Conservation (phyloP, 2,113 vertebrate species). For the Ascaphus truei region DNA sequence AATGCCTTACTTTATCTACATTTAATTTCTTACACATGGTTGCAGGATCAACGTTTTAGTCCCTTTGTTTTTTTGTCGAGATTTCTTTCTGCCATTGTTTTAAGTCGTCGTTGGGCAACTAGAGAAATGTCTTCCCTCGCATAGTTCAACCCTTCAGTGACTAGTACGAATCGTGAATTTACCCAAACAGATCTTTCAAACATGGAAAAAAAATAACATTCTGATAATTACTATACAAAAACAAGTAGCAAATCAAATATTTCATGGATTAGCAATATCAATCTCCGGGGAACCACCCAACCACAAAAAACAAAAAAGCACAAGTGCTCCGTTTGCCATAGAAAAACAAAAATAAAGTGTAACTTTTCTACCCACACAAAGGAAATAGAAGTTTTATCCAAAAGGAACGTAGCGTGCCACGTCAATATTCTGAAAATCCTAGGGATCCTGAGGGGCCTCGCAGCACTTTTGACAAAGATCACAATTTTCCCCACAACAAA, state of each 20-base stretch:
- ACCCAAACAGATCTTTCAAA: not conserved
- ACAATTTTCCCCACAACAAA: slow-evolving; percentile 17
- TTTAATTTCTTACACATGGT: not conserved
- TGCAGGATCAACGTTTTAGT: not conserved
- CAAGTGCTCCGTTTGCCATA: not conserved
- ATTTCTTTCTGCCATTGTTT: not conserved
- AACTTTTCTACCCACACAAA: not conserved
- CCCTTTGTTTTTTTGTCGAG: no score
- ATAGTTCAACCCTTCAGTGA: no score
- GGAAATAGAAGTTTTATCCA: slow-evolving; percentile 21
- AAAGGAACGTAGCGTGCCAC: slow-evolving; percentile 10
- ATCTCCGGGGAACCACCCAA: not conserved
- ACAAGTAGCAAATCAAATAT: not conserved
- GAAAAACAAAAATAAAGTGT: not conserved
- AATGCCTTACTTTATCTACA: not conserved
- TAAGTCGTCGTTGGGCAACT: not conserved
- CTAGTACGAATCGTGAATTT: no score
- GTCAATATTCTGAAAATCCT: slow-evolving; percentile 21
- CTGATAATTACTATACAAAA: not conserved
- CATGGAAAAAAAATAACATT: not conserved
- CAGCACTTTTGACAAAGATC: not conserved
- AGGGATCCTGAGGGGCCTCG: slow-evolving; percentile 31
- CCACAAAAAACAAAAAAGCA: not conserved
- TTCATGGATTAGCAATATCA: not conserved
- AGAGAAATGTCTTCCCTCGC: no score